Base-by-base conservation (phyloP, 1,140 invertebrate species). In the Metaphire vulgaris region DNA sequence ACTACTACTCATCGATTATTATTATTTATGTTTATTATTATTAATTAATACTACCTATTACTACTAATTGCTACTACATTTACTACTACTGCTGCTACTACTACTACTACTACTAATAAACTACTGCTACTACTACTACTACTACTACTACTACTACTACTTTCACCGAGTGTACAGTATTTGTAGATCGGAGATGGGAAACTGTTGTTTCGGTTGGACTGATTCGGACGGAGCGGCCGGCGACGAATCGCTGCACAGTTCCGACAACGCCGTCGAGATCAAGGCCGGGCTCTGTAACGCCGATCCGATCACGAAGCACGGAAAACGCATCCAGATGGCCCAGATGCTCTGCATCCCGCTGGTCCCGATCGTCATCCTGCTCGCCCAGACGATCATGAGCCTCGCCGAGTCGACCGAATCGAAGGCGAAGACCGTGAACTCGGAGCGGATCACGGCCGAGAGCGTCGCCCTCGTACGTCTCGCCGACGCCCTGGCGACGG, bases 311-410 rank as follows among this genome's bases (percentile, higher is more conserved):
- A 78, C 77, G 1, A 72, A 70, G 31, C 66, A 75, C 14, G 77
- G 77, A 12, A 78, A 78, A 33, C 65, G 68, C 28, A 78, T 78
- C 28, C 77, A 78, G 69, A 78, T 75, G 77, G 41, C 69, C 1
- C 77, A 78, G 77, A 78, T 78, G 73, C 31, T 78, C n/a, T 28
- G 67, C 31, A 75, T 78, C 33, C 77, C 77, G 1, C 68, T 76
- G n/a, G 34, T 78, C 6, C 77, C 77, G 31, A 75, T 78, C 64
- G 56, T 68, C 1, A 33, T 78, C 33, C 41, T 78, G 16, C 33
- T 75, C 31, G 56, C 74, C 32, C 76, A 72, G 28, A 76, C 69
- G 15, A 26, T 56, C 1, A 68, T 74, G 56, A 69, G 74, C 30
- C 74, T 74, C 21, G 65, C 12, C 28, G 56, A 74, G 16, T 41